phyloP scores from a whole-genome alignment of 1,140 invertebrate genomes.

The Tetragonula clypearis region DNA sequence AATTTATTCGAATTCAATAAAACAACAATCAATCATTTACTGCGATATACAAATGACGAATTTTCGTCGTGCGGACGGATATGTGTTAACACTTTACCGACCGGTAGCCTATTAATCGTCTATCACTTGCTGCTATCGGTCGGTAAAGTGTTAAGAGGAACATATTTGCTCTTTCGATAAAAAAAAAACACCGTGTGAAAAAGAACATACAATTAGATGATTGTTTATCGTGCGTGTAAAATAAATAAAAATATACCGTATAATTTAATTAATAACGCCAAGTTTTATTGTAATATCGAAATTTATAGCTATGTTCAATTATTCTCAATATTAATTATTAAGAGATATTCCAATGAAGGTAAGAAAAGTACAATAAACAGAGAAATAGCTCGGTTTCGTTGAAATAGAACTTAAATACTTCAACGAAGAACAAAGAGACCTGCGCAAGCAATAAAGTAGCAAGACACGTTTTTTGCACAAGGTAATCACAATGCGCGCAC shows the following conservation, averaged over 20 bases:
- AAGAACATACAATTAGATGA: background rate
- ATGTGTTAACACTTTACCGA: no score
- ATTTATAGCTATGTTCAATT: background rate
- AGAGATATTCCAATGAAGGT: background rate
- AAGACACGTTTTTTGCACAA: constrained; percentile 15
- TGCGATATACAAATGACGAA: no score
- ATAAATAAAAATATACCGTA: no score
- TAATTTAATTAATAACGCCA: background rate
- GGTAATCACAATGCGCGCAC: constrained; percentile 14
- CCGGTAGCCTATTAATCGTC: no score
- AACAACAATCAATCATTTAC: no score
- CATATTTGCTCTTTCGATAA: background rate
- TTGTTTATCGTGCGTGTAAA: no score
- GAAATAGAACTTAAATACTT: background rate
- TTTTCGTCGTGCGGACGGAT: no score
- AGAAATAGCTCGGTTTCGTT: background rate
- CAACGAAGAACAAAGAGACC: constrained; percentile 14
- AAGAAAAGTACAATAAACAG: background rate
- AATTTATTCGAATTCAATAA: no score
- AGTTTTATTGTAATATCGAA: background rate
- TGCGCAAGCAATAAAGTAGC: background rate
- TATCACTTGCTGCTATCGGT: no score
- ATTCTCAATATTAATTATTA: background rate
- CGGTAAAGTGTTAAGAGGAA: no score
- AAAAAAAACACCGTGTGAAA: background rate